Evolutionary conservation across 1,140 invertebrate species (phyloP).

Genomic region (Agrypnia vestita): DNA sequence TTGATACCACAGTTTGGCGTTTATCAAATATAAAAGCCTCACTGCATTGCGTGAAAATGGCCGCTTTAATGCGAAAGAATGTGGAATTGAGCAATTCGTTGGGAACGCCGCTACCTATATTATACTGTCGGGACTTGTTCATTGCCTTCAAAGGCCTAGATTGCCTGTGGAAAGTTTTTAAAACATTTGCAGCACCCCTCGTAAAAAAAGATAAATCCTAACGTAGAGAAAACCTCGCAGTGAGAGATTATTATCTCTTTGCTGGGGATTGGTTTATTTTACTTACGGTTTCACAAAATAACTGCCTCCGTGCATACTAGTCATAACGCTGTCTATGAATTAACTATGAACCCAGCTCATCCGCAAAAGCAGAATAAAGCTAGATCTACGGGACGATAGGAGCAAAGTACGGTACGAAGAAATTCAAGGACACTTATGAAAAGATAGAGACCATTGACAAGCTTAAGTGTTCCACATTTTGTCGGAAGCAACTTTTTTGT

Average conservation of each 20-base stretch:
- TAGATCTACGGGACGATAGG: slow-evolving; percentile 25
- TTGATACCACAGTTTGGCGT: no score
- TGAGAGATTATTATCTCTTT: not conserved
- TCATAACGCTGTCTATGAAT: slow-evolving; percentile 43
- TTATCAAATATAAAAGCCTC: not conserved
- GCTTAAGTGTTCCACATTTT: not conserved
- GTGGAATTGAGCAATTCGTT: slow-evolving; percentile 35
- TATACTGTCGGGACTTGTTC: slow-evolving; percentile 38
- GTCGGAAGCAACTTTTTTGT: not conserved
- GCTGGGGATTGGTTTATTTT: not conserved
- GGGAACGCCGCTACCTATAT: slow-evolving; percentile 23
- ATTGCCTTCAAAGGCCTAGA: slow-evolving; percentile 35
- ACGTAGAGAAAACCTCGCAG: not conserved
- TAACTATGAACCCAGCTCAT: slow-evolving; percentile 35
- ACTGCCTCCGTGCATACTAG: slow-evolving; percentile 12
- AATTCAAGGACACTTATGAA: slow-evolving; percentile 34
- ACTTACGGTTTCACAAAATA: not conserved
- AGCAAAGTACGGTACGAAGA: slow-evolving; percentile 3
- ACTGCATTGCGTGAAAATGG: slow-evolving; percentile 41
- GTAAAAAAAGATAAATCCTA: slow-evolving; percentile 1
- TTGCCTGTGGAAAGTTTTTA: not conserved
- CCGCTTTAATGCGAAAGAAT: slow-evolving; percentile 28
- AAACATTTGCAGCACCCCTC: slow-evolving; percentile 16
- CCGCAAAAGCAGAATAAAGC: slow-evolving; percentile 38
- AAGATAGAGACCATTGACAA: slow-evolving; percentile 7